Percentiles rank a stretch among this genome's conserved stretches.
Evolutionary conservation across 1,140 invertebrate genomes (phyloP).

Genomic region (Agrilus planipennis): DNA sequence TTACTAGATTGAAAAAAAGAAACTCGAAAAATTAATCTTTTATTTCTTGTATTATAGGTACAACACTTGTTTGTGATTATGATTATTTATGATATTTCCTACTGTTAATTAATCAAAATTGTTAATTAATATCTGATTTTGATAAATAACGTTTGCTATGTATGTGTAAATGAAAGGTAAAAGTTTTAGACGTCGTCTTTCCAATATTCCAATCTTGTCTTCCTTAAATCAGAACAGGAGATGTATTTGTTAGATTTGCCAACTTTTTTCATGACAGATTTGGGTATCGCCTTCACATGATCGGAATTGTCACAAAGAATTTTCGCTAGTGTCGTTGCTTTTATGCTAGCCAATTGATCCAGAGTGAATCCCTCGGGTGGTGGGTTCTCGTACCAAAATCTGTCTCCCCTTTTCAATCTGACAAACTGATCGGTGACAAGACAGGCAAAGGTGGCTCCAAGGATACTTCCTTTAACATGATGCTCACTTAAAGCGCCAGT

Average conservation of each 20-base stretch:
- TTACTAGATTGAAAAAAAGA: too few relatives aligned
- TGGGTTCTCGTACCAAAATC: constrained; percentile 75
- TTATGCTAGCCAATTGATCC: constrained; percentile 77
- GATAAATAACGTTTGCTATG: too few relatives aligned
- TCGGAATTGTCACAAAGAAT: constrained; percentile 87
- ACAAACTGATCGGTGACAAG: constrained; percentile 78
- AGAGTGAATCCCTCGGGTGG: constrained; percentile 53
- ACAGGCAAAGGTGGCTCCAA: constrained; percentile 78
- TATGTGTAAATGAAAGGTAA: too few relatives aligned
- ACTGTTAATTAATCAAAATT: too few relatives aligned
- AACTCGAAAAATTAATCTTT: too few relatives aligned
- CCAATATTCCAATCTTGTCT: constrained; percentile 49
- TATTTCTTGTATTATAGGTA: too few relatives aligned
- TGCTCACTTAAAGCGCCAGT: constrained; percentile 71
- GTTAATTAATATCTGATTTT: too few relatives aligned
- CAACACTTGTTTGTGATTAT: too few relatives aligned
- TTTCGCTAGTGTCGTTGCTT: constrained; percentile 68
- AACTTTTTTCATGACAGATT: constrained; percentile 58
- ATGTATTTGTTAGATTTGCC: constrained; percentile 47
- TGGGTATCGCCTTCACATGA: constrained; percentile 57
- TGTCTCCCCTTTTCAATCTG: constrained; percentile 64
- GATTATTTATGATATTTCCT: too few relatives aligned
- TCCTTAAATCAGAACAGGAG: constrained; percentile 45
- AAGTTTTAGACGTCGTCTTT: too few relatives aligned
- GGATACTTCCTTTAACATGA: constrained; percentile 49